These are phyloP conservation scores for Iphiclides podalirius DNA, from an alignment of 2,888 invertebrate genomes.

Conservation along the genomic window DNA sequence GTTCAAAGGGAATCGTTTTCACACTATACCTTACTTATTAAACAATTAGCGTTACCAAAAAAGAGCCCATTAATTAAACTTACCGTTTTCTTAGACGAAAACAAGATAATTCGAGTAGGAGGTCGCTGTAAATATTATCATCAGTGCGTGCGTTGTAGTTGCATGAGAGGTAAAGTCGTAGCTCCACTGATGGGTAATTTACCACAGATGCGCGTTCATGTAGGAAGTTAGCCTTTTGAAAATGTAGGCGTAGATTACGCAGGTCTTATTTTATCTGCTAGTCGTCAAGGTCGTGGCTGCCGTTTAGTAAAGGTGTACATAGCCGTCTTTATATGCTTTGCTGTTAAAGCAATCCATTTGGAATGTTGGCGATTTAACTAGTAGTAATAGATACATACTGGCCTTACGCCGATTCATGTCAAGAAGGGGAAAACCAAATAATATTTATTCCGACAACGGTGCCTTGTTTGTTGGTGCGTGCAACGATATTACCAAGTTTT, in stretches of 20 bases:
- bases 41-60: constrained; percentile 6
- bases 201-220: too few relatives aligned
- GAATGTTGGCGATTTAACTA: constrained; percentile 32
- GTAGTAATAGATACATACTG: constrained; percentile 25
- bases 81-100: constrained; percentile 22
- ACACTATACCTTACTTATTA: background rate
- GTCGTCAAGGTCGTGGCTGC: background rate
- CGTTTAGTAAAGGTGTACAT: constrained; percentile 28
- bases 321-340: constrained; percentile 27
- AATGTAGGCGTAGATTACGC: constrained; percentile 11
- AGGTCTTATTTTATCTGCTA: background rate
- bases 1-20: constrained; percentile 1
- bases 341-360: constrained; percentile 29
- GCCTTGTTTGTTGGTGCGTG: constrained; percentile 23
- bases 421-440: constrained; percentile 24
- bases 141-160: too few relatives aligned
- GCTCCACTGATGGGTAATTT: constrained; percentile 30
- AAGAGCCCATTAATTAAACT: constrained; percentile 22
- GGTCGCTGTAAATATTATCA: constrained; percentile 26
- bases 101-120: constrained; percentile 28
- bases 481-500: constrained; percentile 16
- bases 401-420: constrained; percentile 31
- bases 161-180: too few relatives aligned
- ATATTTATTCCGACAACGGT: constrained; percentile 26
- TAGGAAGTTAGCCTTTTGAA: too few relatives aligned